Base-by-base conservation (phyloP, 2,888 invertebrate species). In the Amblyjoppa proteus region DNA sequence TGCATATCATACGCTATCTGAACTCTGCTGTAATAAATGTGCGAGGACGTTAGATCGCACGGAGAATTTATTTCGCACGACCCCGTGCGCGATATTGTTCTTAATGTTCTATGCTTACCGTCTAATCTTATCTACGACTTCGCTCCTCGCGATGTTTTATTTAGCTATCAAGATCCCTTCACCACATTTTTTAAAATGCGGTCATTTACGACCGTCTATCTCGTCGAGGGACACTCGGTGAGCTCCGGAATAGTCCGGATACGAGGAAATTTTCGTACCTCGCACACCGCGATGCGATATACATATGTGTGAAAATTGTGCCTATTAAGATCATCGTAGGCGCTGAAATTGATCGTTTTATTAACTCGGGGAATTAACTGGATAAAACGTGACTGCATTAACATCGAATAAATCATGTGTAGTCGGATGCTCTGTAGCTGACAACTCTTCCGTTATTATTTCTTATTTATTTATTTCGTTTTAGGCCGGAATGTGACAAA, bases 111-210 rank as follows among this genome's bases (percentile, higher is more conserved):
- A 68, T 56, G 75, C 71, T 81, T 28, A 69, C 49, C 61, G 25
- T 79, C 69, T 75, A 83, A 81, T 86, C 84, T 81, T 83, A 85
- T 87, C 85, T 28, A 13, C 56, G 64, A 58, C 45, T 41, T 20
- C 38, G n/a, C 41, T 61, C 49, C 58, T 61, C 61, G 38, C 38
- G 38, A 41, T 53, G 76, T 83, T 83, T 85, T 83, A 83, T 75
- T 81, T 66, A 58, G 71, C 75, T 82, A 85, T 82, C 85, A 82
- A 71, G 82, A 82, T 82, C 71, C 45, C 70, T 75, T 66, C n/a
- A 53, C n/a, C 56, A 53, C 31, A 58, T 71, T 82, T 69, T 78
- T 51, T 53, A n/a, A n/a, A 41, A 31, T 61, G 20, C 77, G 74
- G 73, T 53, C 74, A 82, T 79, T 82, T 58, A 66, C 66, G 61